These are phyloP conservation scores for Monopis laevigella DNA, from an alignment of 2,888 invertebrate genomes.

Conservation along the genomic window DNA sequence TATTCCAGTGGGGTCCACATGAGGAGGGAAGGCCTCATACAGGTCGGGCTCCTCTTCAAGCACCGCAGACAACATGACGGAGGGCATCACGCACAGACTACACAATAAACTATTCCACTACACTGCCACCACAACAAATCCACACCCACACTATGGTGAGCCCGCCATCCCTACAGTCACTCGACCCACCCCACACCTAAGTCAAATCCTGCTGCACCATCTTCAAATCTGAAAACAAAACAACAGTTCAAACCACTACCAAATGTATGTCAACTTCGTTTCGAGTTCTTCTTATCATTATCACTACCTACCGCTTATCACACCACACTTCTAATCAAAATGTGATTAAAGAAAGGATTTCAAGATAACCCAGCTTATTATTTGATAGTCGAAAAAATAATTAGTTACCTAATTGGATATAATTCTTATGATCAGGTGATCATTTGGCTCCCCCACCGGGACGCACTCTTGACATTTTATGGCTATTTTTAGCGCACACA, in stretches of 20 bases:
- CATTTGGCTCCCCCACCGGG: conserved; percentile 35
- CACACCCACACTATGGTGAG: conserved; percentile 41
- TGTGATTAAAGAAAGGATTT: conserved; percentile 23
- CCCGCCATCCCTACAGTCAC: conserved; percentile 41
- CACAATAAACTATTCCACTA: conserved; percentile 32
- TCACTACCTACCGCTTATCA: not conserved
- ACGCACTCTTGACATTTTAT: conserved; percentile 60
- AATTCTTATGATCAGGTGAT: conserved; percentile 64
- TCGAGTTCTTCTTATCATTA: no score
- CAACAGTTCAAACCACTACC: no score
- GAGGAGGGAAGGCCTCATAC: conserved; percentile 82
- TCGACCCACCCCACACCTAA: conserved; percentile 37
- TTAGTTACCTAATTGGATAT: conserved; percentile 52
- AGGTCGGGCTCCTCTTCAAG: conserved; percentile 79
- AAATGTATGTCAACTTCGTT: no score
- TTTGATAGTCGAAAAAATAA: not conserved
- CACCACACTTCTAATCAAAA: conserved; percentile 23
- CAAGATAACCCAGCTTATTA: not conserved
- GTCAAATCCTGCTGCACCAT: conserved; percentile 69
- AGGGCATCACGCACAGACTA: conserved; percentile 53
- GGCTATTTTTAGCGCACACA: conserved; percentile 61
- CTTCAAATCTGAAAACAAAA: conserved; percentile 55
- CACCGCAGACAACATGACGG: conserved; percentile 78
- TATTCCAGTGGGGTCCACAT: conserved; percentile 83
- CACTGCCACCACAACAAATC: conserved; percentile 33